phyloP scores from a whole-genome alignment of 2,113 vertebrate species.

The Corythornis madagascariensis region DNA sequence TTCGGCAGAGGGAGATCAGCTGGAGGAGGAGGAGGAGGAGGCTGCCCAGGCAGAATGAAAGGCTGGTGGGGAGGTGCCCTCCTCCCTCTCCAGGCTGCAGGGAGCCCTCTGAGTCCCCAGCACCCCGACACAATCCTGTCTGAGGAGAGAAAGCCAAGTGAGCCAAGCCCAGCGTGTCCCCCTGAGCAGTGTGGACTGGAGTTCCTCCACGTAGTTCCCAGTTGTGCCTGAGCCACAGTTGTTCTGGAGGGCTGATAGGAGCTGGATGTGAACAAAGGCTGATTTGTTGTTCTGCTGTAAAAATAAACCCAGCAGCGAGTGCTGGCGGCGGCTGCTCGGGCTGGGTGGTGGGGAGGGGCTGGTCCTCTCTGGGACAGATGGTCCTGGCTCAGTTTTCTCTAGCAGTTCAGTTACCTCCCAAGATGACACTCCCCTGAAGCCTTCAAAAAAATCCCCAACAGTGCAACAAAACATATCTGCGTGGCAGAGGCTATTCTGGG shows the following conservation, averaged over 20 bases:
- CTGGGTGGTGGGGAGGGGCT: not conserved
- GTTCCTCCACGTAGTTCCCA: not conserved
- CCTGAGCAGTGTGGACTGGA: accelerated
- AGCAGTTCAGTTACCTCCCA: not conserved
- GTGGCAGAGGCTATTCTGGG: constrained; percentile 10
- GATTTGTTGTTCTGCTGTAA: not conserved
- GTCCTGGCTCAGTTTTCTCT: not conserved
- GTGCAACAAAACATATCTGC: not conserved
- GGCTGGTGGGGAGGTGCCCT: not conserved
- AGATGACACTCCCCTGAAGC: not conserved
- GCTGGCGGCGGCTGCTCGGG: not conserved
- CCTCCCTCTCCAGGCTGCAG: not conserved
- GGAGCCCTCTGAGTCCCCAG: not conserved
- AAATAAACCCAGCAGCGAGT: not conserved
- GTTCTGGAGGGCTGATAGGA: not conserved
- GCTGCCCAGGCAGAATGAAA: not conserved
- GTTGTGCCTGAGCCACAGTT: not conserved
- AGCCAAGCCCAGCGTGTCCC: not conserved
- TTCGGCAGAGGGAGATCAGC: not conserved
- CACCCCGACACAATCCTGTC: accelerated
- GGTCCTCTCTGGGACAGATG: not conserved
- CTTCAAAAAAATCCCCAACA: not conserved
- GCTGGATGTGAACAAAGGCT: not conserved
- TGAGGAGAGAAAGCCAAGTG: not conserved
- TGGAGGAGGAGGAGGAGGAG: not conserved